These are phyloP conservation scores for Himalopsyche kuldschensis DNA, from an alignment of 2,888 invertebrate genomes.

Conservation along the genomic window DNA sequence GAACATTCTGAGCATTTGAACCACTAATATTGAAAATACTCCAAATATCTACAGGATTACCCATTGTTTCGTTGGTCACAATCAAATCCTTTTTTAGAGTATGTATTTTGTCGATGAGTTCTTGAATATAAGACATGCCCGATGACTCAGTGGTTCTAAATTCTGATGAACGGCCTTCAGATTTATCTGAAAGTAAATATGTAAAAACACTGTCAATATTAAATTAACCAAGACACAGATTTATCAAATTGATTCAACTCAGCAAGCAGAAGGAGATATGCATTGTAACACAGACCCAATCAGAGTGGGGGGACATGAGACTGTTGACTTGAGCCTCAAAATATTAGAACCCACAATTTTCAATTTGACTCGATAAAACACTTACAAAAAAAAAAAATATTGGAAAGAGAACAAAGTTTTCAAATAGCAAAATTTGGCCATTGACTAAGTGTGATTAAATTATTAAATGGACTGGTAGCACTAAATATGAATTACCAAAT, in stretches of 20 bases:
- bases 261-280: no score
- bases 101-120: slow-evolving; percentile 66
- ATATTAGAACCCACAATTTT: no score
- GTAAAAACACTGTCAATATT: not conserved
- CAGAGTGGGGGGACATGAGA: no score
- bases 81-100: slow-evolving; percentile 64
- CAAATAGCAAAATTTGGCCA: no score
- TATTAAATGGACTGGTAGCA: no score
- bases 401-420: no score
- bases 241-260: not conserved
- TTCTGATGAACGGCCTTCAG: slow-evolving; percentile 42
- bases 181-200: slow-evolving; percentile 9
- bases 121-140: slow-evolving; percentile 58
- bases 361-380: no score
- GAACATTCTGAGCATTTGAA: slow-evolving; percentile 50
- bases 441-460: no score
- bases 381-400: no score
- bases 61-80: slow-evolving; percentile 61
- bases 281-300: not conserved
- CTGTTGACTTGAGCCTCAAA: no score
- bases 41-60: slow-evolving; percentile 63
- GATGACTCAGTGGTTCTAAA: not conserved
- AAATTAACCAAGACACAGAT: not conserved
- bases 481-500: no score
- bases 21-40: slow-evolving; percentile 55